Evolutionary conservation across 2,797 vertebrate species (phyloP), one percentile per base, ranked within the genome.

Genomic region (Amphiprion clarkii): DNA sequence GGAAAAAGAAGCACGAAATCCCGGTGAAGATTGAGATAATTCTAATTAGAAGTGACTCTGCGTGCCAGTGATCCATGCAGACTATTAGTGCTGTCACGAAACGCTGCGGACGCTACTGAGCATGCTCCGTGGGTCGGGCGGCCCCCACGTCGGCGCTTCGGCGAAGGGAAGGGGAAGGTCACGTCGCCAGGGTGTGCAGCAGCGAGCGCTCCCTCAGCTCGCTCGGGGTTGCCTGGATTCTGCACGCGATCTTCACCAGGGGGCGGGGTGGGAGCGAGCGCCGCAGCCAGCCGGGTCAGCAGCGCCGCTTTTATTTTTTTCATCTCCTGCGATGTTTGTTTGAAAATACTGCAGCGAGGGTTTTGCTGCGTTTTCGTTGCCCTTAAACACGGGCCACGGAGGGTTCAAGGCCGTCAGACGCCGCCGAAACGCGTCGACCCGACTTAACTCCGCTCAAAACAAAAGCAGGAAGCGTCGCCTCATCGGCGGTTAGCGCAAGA

Each of bases 31-130:
- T 80, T 27, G 84, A 93, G 91, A 87, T 92, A 78, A 89, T 85
- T 81, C 63, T 94, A 93, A 95, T 93, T 74, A 84, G 89, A 94
- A 87, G 87, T 91, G 95, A 94, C 94, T 78, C 59, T 88, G 85
- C 88, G 85, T 91, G 92, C 90, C 91, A 93, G 91, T 82, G 92
- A 94, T 94, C 93, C 93, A 83, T 91, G 90, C 93, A 89, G 89
- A 89, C 93, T 82, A 94, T 95, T 95, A 94, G 91, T 87, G 91
- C 85, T 92, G 93, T 95, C 94, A 94, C 94, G 93, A 86, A 94
- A 94, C 85, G 44, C 87, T 72, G 88, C 59, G 67, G 88, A 67
- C 19, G 68, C 86, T 61, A 86, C 89, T 92, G 93, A 3, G 93
- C 95, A 94, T 95, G 94, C 91, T 88, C 93, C 39, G 77, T 81